Evolutionary conservation across 1,140 invertebrate species (phyloP).

Genomic region (Panagrolaimus sp.): DNA sequence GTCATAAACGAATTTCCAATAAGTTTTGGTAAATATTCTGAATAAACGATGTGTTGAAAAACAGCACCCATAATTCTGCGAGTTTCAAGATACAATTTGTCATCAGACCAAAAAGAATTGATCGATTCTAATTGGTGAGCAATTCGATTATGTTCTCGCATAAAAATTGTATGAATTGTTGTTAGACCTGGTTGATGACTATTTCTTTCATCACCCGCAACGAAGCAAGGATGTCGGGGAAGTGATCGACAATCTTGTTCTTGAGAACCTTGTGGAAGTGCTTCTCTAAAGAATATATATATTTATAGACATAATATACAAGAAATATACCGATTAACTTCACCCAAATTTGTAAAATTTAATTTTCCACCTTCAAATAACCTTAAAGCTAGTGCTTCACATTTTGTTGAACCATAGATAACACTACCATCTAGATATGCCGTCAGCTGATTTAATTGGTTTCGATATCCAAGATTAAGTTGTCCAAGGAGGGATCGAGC

Average conservation of each 20-base stretch:
- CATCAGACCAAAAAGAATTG: conserved; percentile 60
- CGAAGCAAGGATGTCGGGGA: conserved; percentile 51
- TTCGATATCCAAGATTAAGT: conserved; percentile 64
- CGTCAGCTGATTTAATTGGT: conserved; percentile 67
- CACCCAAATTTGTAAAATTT: conserved; percentile 45
- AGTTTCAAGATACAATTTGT: conserved; percentile 80
- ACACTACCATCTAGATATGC: conserved; percentile 75
- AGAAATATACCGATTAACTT: conserved; percentile 29
- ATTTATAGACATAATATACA: not conserved
- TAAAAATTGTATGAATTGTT: conserved; percentile 66
- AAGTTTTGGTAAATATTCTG: conserved; percentile 58
- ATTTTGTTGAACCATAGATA: conserved; percentile 73
- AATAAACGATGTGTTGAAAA: conserved; percentile 54
- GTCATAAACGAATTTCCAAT: conserved; percentile 45
- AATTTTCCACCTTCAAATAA: conserved; percentile 47
- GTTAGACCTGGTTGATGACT: conserved; percentile 80
- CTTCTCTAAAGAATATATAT: not conserved
- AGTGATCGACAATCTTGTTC: conserved; percentile 28
- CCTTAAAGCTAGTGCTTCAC: conserved; percentile 69
- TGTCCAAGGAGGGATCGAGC: conserved; percentile 84
- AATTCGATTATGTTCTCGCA: conserved; percentile 72
- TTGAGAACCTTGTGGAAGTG: conserved; percentile 15
- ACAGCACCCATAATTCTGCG: conserved; percentile 66
- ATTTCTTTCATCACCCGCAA: conserved; percentile 78
- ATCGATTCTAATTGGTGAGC: conserved; percentile 68